Conservation (phyloP, 2,797 vertebrate genomes). For the Myripristis murdjan region DNA sequence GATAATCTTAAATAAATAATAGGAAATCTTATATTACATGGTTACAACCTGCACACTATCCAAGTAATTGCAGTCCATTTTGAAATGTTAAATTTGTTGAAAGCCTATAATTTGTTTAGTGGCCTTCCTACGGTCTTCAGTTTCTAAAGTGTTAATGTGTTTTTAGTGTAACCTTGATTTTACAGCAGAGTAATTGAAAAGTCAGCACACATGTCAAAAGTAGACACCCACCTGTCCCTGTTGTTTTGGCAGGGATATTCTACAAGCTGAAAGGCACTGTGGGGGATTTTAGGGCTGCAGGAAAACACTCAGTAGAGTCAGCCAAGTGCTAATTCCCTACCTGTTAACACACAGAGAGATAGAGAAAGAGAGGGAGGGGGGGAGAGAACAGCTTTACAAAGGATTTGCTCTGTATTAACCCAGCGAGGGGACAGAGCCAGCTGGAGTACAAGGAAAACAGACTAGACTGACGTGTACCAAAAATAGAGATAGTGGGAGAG, state of each 20-base stretch:
- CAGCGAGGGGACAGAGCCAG: constrained; percentile 41
- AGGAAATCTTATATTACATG: too few relatives aligned
- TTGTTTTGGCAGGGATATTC: constrained; percentile 45
- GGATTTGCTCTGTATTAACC: constrained; percentile 76
- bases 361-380: not conserved
- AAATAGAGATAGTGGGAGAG: not conserved
- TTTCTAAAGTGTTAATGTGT: not conserved
- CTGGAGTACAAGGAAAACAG: constrained; percentile 20
- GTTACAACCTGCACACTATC: not conserved
- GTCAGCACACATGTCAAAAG: constrained; percentile 1
- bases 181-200: too few relatives aligned
- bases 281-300: constrained; percentile 49
- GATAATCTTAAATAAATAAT: too few relatives aligned
- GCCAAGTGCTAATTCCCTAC: constrained; percentile 68
- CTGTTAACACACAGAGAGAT: constrained; percentile 4
- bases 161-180: not conserved
- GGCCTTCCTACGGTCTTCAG: too few relatives aligned
- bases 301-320: constrained; percentile 51
- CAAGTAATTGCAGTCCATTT: too few relatives aligned
- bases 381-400: constrained; percentile 60
- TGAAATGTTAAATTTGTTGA: too few relatives aligned
- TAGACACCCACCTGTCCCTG: constrained; percentile 20
- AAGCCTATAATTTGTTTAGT: too few relatives aligned
- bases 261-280: constrained; percentile 59
- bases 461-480: not conserved